Percentiles rank a stretch among this genome's conserved stretches.
Evolutionary conservation across 1,140 invertebrate species (phyloP).

Genomic region (Ericerus pela): DNA sequence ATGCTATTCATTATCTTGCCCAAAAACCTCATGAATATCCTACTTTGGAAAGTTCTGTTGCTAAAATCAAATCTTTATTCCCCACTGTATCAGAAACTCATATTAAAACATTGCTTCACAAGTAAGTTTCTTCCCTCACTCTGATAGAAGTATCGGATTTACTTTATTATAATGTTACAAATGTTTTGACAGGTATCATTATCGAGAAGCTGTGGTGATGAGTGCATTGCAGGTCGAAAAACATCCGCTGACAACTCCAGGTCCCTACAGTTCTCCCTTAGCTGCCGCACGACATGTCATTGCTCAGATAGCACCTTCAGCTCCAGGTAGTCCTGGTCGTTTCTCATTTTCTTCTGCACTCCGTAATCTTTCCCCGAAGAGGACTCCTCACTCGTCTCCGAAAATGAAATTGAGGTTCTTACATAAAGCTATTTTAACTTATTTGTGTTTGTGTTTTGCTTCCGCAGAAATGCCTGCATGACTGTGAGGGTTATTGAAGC

Average conservation of each 20-base stretch:
- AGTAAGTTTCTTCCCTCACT: constrained; percentile 57
- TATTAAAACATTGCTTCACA: constrained; percentile 68
- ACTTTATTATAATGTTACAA: not conserved
- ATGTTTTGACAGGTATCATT: constrained; percentile 54
- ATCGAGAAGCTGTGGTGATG: constrained; percentile 79
- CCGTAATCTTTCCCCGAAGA: constrained; percentile 32
- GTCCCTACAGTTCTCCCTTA: constrained; percentile 43
- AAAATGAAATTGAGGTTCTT: constrained; percentile 80
- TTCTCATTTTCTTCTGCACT: constrained; percentile 29
- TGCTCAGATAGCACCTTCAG: constrained; percentile 27
- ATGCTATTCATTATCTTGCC: constrained; percentile 34
- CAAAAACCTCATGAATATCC: constrained; percentile 49
- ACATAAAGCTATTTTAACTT: constrained; percentile 6
- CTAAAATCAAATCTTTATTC: constrained; percentile 78
- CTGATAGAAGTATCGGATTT: constrained; percentile 12
- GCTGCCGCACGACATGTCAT: constrained; percentile 13
- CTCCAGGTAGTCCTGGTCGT: constrained; percentile 24
- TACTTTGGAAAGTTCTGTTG: constrained; percentile 47
- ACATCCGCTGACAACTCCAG: constrained; percentile 72
- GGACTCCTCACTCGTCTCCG: constrained; percentile 58
- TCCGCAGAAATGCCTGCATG: not conserved
- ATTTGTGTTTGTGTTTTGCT: not conserved
- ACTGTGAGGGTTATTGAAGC: not conserved
- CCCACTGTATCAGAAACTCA: constrained; percentile 77
- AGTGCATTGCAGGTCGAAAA: constrained; percentile 85